phyloP scores from a whole-genome alignment of 2,797 vertebrate genomes.

The Diceros bicornis region DNA sequence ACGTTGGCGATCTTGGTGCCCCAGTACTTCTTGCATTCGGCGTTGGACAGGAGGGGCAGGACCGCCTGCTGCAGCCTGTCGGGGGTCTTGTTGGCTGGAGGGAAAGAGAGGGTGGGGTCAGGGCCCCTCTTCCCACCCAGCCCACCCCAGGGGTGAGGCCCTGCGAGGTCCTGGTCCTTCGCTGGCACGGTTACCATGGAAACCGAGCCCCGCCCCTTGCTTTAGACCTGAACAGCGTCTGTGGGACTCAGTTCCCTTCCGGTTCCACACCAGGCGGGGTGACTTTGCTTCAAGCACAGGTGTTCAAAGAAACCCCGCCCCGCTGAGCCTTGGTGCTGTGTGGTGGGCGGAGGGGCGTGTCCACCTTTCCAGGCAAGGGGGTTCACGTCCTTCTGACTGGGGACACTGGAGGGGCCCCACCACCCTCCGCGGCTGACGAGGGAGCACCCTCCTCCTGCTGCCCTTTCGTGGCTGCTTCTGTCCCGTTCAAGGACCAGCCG shows the following conservation, averaged over 20 bases:
- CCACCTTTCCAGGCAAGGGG: conserved; percentile 90
- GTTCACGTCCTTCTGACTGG: conserved; percentile 86
- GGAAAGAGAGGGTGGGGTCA: not conserved
- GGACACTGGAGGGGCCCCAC: not conserved
- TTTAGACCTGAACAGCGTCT: not conserved
- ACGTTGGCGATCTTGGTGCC: conserved; percentile 87
- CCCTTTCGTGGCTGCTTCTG: not conserved
- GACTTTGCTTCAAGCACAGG: not conserved
- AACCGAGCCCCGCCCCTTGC: not conserved
- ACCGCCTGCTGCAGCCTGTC: conserved; percentile 92
- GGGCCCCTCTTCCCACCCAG: not conserved
- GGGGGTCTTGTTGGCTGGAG: conserved; percentile 83
- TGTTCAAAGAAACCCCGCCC: conserved; percentile 79
- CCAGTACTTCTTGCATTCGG: conserved; percentile 90
- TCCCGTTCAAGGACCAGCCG: not conserved
- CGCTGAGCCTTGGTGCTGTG: conserved; percentile 87
- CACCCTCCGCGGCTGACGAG: not conserved
- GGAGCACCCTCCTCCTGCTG: not conserved
- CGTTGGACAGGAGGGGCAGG: conserved; percentile 93
- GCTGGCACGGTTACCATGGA: fast-evolving
- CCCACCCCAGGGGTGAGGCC: not conserved
- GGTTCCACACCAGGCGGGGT: not conserved
- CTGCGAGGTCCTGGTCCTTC: not conserved
- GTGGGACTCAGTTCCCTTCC: not conserved
- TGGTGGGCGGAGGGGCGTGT: conserved; percentile 86